Percentiles rank a stretch among this genome's conserved stretches.
These are phyloP conservation scores for Pseudomyrmex sp. DNA, from an alignment of 1,140 invertebrate genomes.

Conservation along the genomic window DNA sequence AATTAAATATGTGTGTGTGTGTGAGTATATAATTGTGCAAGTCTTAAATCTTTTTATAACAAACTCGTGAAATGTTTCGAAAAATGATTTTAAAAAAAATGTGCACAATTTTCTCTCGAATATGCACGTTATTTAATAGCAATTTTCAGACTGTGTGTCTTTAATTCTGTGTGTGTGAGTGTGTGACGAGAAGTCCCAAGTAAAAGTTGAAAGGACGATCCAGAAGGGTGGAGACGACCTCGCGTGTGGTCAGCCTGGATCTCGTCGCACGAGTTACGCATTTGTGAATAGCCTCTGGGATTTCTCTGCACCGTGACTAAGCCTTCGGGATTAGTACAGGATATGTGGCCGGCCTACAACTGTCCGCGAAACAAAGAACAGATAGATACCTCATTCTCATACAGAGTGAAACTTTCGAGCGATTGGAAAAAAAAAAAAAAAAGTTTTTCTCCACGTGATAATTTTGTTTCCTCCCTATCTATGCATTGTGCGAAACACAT, in stretches of 20 bases:
- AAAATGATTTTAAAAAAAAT: slow-evolving; percentile 18
- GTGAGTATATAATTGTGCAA: too few species aligned
- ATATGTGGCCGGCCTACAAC: slow-evolving; percentile 62
- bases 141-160: slow-evolving; percentile 48
- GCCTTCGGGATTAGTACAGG: slow-evolving; percentile 72
- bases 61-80: neutral
- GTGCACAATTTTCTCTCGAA: slow-evolving; percentile 10
- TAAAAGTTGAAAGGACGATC: slow-evolving; percentile 55
- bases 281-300: slow-evolving; percentile 77
- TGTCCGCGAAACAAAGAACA: slow-evolving; percentile 66
- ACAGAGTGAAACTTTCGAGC: slow-evolving; percentile 25
- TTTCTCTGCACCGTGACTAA: slow-evolving; percentile 73
- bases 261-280: slow-evolving; percentile 63
- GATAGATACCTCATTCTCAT: slow-evolving; percentile 21
- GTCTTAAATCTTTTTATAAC: neutral
- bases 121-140: slow-evolving; percentile 28
- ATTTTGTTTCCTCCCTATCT: slow-evolving; percentile 23
- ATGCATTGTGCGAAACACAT: slow-evolving; percentile 12
- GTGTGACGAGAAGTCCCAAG: slow-evolving; percentile 25
- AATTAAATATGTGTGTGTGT: too few species aligned
- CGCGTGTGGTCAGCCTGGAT: slow-evolving; percentile 62
- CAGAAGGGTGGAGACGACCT: slow-evolving; percentile 50
- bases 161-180: neutral
- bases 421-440: slow-evolving; percentile 36
- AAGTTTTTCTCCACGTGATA: slow-evolving; percentile 12